These are phyloP conservation scores for Meta bourneti DNA, from an alignment of 2,888 invertebrate genomes.

Conservation along the genomic window DNA sequence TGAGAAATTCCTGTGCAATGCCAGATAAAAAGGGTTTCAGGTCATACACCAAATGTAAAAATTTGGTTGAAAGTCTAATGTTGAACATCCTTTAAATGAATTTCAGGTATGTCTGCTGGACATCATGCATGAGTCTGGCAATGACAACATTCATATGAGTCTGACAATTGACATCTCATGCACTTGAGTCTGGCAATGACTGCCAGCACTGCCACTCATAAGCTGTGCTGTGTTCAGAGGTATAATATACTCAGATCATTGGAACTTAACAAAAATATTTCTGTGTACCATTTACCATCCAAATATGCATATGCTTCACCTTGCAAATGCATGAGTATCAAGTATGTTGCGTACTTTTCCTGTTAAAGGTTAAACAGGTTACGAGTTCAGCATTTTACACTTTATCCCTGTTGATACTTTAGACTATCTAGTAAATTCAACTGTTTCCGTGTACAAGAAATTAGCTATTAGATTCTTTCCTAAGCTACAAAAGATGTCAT, in stretches of 20 bases:
- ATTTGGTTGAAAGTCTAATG: conserved; percentile 69
- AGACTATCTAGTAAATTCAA: neutral
- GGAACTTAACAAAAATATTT: conserved; percentile 63
- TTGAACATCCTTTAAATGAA: conserved; percentile 75
- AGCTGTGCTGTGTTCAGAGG: conserved; percentile 75
- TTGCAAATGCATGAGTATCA: conserved; percentile 52
- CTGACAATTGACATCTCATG: conserved; percentile 74
- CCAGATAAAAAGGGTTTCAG: conserved; percentile 74
- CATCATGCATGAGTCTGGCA: conserved; percentile 75
- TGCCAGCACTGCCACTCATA: conserved; percentile 72
- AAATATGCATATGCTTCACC: conserved; percentile 52
- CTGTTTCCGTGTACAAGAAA: neutral
- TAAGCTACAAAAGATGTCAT: no score
- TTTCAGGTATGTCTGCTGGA: conserved; percentile 75
- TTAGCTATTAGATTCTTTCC: no score
- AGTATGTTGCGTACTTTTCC: conserved; percentile 23
- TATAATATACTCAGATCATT: conserved; percentile 74
- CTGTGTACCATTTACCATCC: conserved; percentile 56
- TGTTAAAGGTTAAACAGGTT: neutral
- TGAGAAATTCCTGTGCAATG: conserved; percentile 51
- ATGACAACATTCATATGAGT: conserved; percentile 61
- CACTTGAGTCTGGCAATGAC: conserved; percentile 74
- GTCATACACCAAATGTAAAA: conserved; percentile 74
- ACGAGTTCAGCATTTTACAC: neutral
- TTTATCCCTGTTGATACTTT: neutral